Evolutionary conservation across 2,888 invertebrate species (phyloP).

Genomic region (Seira ritae): DNA sequence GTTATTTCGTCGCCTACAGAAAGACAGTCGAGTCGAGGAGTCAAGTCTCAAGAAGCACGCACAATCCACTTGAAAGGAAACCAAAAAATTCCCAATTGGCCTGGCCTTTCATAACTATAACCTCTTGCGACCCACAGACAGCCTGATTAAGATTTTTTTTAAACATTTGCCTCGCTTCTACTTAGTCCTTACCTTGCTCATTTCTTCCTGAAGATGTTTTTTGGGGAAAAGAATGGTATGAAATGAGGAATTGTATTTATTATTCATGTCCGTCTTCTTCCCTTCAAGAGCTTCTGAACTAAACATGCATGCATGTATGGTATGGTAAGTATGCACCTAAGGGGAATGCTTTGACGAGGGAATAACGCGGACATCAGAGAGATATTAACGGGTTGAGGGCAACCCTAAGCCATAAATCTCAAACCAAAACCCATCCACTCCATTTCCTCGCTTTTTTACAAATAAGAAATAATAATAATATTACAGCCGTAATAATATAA

Average conservation of each 20-base stretch:
- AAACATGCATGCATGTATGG: too few species aligned
- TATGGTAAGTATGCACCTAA: background rate
- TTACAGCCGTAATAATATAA: slow-evolving; percentile 1
- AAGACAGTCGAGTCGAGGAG: background rate
- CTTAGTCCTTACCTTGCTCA: too few species aligned
- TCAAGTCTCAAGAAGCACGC: background rate
- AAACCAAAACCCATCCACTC: background rate
- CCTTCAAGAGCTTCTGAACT: background rate
- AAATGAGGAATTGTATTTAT: slow-evolving; percentile 27
- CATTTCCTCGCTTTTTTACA: slow-evolving; percentile 25
- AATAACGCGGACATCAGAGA: slow-evolving; percentile 27
- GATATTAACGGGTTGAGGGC: slow-evolving; percentile 63
- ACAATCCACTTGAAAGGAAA: background rate
- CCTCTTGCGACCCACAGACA: background rate
- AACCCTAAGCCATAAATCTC: slow-evolving; percentile 56
- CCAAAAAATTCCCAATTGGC: slow-evolving; percentile 16
- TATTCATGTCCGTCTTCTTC: background rate
- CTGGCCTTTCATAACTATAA: slow-evolving; percentile 2
- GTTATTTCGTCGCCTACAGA: background rate
- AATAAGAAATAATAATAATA: slow-evolving; percentile 32
- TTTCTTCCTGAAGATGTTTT: background rate
- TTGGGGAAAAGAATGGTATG: background rate
- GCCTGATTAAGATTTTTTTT: background rate
- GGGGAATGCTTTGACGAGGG: background rate
- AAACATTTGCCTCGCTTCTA: too few species aligned